phyloP scores from a whole-genome alignment of 1,140 invertebrate species.

The Pseudoatta argentina region DNA sequence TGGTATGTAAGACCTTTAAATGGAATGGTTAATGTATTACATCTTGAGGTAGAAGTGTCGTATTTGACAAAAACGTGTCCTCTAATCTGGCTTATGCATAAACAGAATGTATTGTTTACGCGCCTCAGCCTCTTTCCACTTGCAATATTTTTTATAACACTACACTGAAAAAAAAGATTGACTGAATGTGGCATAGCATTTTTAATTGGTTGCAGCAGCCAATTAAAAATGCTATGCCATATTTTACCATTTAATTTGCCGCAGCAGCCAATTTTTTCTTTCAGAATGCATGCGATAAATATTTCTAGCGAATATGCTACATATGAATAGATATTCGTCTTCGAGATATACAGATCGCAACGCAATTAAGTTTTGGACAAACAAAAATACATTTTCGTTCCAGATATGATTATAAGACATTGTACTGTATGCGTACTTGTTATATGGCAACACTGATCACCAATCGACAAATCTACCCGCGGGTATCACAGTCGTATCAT shows the following conservation, averaged over 20 bases:
- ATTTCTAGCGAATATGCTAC: not conserved
- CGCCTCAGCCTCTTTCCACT: not conserved
- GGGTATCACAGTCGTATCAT: slow-evolving; percentile 22
- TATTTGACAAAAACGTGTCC: slow-evolving; percentile 13
- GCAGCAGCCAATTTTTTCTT: too few relatives aligned
- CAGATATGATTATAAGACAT: not conserved
- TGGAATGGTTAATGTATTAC: slow-evolving; percentile 39
- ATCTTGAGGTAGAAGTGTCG: not conserved
- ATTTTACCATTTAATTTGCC: too few relatives aligned
- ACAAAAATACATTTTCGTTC: not conserved
- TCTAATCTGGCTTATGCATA: not conserved
- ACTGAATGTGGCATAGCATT: too few relatives aligned
- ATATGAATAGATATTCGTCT: not conserved
- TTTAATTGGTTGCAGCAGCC: too few relatives aligned
- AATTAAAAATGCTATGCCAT: too few relatives aligned
- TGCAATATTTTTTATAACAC: not conserved
- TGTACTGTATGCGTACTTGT: not conserved
- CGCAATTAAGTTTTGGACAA: not conserved
- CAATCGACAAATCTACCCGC: not conserved
- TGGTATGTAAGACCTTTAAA: slow-evolving; percentile 64
- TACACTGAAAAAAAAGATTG: too few relatives aligned
- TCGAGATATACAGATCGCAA: not conserved
- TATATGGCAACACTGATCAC: not conserved
- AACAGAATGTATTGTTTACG: slow-evolving; percentile 4
- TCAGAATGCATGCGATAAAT: not conserved